phyloP scores from a whole-genome alignment of 2,113 vertebrate genomes.

The Hippolais icterina region DNA sequence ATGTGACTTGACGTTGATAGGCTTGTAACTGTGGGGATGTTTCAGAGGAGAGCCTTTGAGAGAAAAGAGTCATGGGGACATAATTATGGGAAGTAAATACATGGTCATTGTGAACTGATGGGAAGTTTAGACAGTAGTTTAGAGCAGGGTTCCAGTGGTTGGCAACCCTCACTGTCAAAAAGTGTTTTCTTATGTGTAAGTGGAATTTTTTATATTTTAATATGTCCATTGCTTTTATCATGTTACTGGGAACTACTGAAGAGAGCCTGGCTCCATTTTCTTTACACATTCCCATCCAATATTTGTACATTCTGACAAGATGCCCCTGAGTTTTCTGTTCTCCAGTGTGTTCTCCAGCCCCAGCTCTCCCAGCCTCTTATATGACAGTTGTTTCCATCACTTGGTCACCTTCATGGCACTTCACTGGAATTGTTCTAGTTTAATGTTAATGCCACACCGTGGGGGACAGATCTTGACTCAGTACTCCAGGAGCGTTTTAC shows the following conservation, averaged over 20 bases:
- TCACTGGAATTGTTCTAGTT: not conserved
- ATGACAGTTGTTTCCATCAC: not conserved
- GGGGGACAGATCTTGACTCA: not conserved
- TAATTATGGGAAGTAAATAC: not conserved
- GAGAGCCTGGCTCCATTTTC: not conserved
- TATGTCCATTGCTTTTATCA: not conserved
- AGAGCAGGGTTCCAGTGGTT: not conserved
- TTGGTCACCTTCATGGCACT: not conserved
- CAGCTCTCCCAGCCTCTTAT: not conserved
- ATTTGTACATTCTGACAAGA: not conserved
- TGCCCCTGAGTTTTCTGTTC: not conserved
- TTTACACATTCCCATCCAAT: not conserved
- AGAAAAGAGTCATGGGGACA: not conserved
- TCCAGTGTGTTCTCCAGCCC: not conserved
- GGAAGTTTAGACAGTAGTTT: not conserved
- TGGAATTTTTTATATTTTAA: not conserved
- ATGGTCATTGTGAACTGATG: not conserved
- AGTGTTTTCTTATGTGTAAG: not conserved
- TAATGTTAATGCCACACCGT: not conserved
- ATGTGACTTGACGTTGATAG: not conserved
- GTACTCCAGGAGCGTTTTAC: not conserved
- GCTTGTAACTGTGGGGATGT: not conserved
- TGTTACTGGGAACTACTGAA: not conserved
- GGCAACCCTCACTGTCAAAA: not conserved
- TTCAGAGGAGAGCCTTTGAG: not conserved